Percentiles rank a stretch among this genome's conserved stretches.
Conservation (phyloP, 2,113 vertebrate genomes). For the Climacteris rufus region DNA sequence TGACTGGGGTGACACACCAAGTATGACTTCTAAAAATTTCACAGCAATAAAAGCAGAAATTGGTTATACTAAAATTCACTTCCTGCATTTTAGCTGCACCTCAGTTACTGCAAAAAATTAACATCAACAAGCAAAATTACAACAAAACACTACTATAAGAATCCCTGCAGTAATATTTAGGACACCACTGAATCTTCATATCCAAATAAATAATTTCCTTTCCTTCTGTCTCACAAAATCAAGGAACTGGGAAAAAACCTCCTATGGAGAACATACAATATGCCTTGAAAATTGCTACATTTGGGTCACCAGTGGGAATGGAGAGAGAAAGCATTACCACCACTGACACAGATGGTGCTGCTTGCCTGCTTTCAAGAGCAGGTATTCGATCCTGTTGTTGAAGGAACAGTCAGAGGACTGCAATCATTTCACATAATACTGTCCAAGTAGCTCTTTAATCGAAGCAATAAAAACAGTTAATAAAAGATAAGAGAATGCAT, state of each 20-base stretch:
- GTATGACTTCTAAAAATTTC: not conserved
- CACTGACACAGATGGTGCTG: not conserved
- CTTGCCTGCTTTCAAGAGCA: not conserved
- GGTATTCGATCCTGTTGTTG: not conserved
- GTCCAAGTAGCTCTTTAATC: not conserved
- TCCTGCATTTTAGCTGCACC: not conserved
- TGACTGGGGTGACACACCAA: not conserved
- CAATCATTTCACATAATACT: not conserved
- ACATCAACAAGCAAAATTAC: not conserved
- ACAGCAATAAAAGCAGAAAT: not conserved
- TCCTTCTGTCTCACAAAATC: not conserved
- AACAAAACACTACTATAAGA: not conserved
- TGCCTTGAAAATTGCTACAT: not conserved
- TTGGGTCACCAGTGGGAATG: not conserved
- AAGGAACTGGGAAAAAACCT: fast-evolving
- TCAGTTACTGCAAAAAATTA: not conserved
- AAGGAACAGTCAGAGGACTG: not conserved
- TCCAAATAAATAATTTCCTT: not conserved
- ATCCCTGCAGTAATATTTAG: not conserved
- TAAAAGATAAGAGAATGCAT: not conserved
- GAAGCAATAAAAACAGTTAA: not conserved
- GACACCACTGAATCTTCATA: not conserved
- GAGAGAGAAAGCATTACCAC: not conserved
- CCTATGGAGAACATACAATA: not conserved
- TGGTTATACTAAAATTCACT: not conserved